phyloP scores from a whole-genome alignment of 2,113 vertebrate species.

The Hyla sarda region DNA sequence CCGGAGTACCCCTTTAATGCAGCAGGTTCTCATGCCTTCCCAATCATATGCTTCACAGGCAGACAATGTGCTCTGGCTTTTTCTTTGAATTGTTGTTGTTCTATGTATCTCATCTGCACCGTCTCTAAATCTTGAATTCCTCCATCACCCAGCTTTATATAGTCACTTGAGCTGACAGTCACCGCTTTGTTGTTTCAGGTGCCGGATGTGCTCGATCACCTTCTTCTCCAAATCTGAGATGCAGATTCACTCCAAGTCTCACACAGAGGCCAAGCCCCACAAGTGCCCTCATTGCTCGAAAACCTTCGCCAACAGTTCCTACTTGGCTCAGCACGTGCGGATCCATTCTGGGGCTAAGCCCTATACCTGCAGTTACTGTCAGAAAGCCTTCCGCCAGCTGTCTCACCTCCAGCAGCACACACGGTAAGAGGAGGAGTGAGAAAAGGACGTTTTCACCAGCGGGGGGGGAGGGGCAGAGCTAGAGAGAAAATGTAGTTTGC shows the following conservation, averaged over 20 bases:
- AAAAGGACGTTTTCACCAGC: background rate
- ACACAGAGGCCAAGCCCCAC: conserved; percentile 98
- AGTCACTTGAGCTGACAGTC: background rate
- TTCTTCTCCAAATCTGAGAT: conserved; percentile 99
- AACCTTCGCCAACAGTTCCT: conserved; percentile 98
- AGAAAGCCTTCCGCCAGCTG: conserved; percentile 95
- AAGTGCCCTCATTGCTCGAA: conserved; percentile 99
- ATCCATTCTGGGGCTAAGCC: conserved; percentile 98
- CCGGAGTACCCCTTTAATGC: too few species aligned
- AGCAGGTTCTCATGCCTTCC: too few species aligned
- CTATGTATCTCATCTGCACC: too few species aligned
- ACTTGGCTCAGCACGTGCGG: conserved; percentile 96
- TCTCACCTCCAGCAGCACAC: conserved; percentile 94
- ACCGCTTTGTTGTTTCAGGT: conserved; percentile 78
- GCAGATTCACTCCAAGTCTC: conserved; percentile 98
- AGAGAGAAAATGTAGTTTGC: background rate
- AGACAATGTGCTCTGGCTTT: too few species aligned
- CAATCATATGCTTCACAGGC: too few species aligned
- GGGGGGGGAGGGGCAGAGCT: background rate
- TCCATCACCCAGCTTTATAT: background rate
- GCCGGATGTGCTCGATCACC: conserved; percentile 99
- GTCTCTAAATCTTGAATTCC: background rate
- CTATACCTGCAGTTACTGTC: conserved; percentile 93
- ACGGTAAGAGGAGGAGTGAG: conserved; percentile 79
- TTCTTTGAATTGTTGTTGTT: too few species aligned